Percentiles rank a stretch among this genome's conserved stretches.
Conservation (phyloP, 2,113 vertebrate species). For the Meles meles region DNA sequence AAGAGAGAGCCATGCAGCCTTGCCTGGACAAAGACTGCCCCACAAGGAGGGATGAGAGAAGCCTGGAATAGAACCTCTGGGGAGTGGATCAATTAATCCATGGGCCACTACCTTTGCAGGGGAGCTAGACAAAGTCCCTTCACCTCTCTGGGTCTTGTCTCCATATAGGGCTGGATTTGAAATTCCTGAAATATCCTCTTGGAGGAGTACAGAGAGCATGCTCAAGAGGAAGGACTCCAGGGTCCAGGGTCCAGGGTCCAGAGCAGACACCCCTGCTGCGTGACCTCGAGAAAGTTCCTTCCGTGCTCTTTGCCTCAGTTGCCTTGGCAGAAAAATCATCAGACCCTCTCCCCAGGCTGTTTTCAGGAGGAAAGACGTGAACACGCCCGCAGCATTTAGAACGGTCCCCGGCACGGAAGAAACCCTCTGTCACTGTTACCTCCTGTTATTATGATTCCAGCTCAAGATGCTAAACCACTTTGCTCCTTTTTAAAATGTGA, state of each 20-base stretch:
- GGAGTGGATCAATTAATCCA: accelerated
- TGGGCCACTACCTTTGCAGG: not conserved
- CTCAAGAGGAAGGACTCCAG: not conserved
- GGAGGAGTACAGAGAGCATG: accelerated
- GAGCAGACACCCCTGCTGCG: accelerated
- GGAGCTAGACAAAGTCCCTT: not conserved
- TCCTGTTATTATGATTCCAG: not conserved
- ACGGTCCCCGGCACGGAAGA: not conserved
- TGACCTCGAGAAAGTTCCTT: not conserved
- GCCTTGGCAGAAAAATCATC: not conserved
- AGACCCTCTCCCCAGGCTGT: accelerated
- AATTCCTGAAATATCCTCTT: not conserved
- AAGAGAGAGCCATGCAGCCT: too few relatives aligned
- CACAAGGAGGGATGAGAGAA: accelerated
- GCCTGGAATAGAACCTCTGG: not conserved
- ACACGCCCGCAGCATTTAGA: accelerated
- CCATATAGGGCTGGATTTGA: not conserved
- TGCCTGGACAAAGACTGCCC: not conserved
- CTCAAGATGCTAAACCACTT: not conserved
- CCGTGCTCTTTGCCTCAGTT: not conserved
- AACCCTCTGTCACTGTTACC: not conserved
- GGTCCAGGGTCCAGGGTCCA: accelerated
- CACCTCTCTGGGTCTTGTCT: not conserved
- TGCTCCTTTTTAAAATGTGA: not conserved
- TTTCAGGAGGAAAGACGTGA: not conserved